phyloP scores from a whole-genome alignment of 1,140 invertebrate species.

The Batillaria attramentaria region DNA sequence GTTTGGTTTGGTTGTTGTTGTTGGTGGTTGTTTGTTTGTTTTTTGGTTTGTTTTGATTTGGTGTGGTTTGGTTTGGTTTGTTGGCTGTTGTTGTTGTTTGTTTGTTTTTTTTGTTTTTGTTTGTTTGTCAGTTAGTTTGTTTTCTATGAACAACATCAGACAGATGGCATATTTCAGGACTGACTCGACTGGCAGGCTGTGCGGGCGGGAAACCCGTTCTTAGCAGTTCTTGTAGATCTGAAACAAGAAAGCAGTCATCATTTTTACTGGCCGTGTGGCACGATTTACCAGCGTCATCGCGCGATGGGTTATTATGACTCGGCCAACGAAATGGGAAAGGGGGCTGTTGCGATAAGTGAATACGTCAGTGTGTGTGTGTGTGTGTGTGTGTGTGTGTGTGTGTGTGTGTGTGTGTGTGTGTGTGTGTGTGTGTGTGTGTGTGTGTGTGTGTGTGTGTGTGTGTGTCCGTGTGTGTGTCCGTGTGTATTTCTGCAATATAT shows the following conservation, averaged over 20 bases:
- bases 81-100: background rate
- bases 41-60: background rate
- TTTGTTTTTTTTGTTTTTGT: constrained; percentile 4
- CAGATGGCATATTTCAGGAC: too few relatives aligned
- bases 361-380: constrained; percentile 2
- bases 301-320: too few relatives aligned
- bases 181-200: background rate
- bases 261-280: too few relatives aligned
- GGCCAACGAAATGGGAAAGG: too few relatives aligned
- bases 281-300: too few relatives aligned
- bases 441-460: background rate
- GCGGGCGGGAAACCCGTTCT: background rate
- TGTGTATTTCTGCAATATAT: too few relatives aligned
- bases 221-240: background rate
- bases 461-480: background rate
- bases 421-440: background rate
- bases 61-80: background rate
- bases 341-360: background rate
- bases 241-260: too few relatives aligned
- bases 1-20: background rate
- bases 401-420: background rate
- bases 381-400: constrained; percentile 15
- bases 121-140: background rate
- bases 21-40: background rate
- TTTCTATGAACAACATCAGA: background rate